phyloP scores from a whole-genome alignment of 2,797 vertebrate genomes.

The Delichon dasypus region DNA sequence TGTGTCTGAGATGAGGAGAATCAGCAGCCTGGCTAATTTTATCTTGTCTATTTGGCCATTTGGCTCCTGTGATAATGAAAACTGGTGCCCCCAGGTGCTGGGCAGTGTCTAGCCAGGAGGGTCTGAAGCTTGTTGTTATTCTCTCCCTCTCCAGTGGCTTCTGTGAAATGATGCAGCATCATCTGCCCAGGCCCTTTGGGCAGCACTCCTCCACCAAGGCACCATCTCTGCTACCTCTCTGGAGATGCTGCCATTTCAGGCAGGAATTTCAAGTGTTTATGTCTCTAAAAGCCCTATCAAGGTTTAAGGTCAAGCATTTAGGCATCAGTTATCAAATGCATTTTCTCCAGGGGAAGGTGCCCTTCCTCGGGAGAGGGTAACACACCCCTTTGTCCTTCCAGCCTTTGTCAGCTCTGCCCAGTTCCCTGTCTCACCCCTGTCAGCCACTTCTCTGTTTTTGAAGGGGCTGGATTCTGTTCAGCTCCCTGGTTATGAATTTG shows the following conservation, averaged over 20 bases:
- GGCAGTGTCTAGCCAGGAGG: not conserved
- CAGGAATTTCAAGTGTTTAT: not conserved
- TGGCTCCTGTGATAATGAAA: not conserved
- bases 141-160: not conserved
- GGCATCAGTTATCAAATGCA: rapidly evolving
- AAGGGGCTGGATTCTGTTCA: not conserved
- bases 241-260: not conserved
- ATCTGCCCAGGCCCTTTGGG: not conserved
- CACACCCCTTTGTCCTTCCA: not conserved
- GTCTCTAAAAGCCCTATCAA: not conserved
- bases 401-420: not conserved
- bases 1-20: not conserved
- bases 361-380: not conserved
- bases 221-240: not conserved
- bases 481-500: not conserved
- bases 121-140: not conserved
- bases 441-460: not conserved
- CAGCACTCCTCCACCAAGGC: not conserved
- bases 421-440: not conserved
- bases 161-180: not conserved
- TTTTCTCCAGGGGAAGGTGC: not conserved
- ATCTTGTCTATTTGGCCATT: not conserved
- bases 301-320: not conserved
- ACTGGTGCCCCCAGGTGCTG: not conserved
- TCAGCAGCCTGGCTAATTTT: not conserved